Evolutionary conservation across 2,113 vertebrate species (phyloP), one percentile per base, ranked within the genome.

Genomic region (Ibidorhyncha struthersii): DNA sequence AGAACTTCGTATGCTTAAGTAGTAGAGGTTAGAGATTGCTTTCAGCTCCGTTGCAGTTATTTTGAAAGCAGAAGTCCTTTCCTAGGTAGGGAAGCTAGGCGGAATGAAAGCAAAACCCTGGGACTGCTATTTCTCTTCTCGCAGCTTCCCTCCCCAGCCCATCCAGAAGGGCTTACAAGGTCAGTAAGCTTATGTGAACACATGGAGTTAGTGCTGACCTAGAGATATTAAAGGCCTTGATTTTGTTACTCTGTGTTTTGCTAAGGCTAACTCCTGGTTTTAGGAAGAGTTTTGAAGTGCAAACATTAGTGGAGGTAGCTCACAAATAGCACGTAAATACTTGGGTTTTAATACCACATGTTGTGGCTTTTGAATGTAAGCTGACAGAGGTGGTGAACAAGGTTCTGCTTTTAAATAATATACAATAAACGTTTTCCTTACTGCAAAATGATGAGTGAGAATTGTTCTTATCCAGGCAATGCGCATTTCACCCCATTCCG

Each of bases 31-130:
- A 82, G 72, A 84, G n/a, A 43, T 78, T 36, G 20, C 82, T 91
- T 96, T 91, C 73, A 87, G 85, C 67, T 72, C 70, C 20, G 52
- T 7, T 88, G 71, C 49, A 90, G 94, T 80, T 95, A 69, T 76
- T 94, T 85, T 74, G 86, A 78, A 87, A 87, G 83, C 45, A 71
- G 70, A 78, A 89, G 40, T 41, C 26, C 22, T 86, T 45, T 41
- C 23, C 61, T 59, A 55, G 63, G 72, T 53, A 18, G 63, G 77
- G 50, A 67, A 81, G 72, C 45, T 32, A 27, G 61, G 55, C 56
- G 47, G 41, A 83, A 72, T 85, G 69, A 89, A 91, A 96, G 69
- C 55, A 88, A 84, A 92, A 41, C 15, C 14, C n/a, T 72, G 36
- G 27, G 70, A 25, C 47, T 89, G 41, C 45, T 49, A 2, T 66